A percentile compares a stretch with the other conserved stretches of the same genome.
Conservation (phyloP, 2,113 vertebrate genomes). For the Oryzias woworae region DNA sequence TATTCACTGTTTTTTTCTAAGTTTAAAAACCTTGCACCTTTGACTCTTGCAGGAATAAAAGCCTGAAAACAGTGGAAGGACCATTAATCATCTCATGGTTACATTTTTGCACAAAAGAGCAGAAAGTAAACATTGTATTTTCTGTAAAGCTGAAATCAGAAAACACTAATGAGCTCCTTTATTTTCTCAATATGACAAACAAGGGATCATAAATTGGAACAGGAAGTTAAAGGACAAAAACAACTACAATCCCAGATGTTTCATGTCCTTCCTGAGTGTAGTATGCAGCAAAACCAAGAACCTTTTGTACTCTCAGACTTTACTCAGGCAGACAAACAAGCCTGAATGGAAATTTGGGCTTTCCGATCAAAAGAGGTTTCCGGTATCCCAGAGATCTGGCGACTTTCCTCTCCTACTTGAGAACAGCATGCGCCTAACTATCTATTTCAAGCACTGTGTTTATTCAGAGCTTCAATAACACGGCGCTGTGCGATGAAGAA, state of each 20-base stretch:
- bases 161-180: too few relatives aligned
- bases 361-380: conserved; percentile 58
- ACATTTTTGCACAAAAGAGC: background rate
- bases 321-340: conserved; percentile 35
- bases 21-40: background rate
- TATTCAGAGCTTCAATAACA: conserved; percentile 57
- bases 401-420: conserved; percentile 21
- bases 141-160: too few relatives aligned
- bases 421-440: conserved; percentile 24
- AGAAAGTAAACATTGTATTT: too few relatives aligned
- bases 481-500: conserved; percentile 57
- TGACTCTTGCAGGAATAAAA: background rate
- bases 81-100: background rate
- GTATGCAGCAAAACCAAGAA: conserved; percentile 29
- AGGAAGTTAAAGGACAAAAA: too few relatives aligned
- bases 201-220: too few relatives aligned
- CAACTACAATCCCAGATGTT: conserved; percentile 4
- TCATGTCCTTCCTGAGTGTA: conserved; percentile 25
- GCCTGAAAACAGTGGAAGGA: background rate
- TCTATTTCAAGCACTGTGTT: conserved; percentile 49
- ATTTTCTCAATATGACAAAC: too few relatives aligned
- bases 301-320: conserved; percentile 36
- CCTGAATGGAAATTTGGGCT: conserved; percentile 31
- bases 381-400: conserved; percentile 56
- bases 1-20: too few relatives aligned